A percentile compares a stretch with the other conserved stretches of the same genome.
Conservation (phyloP, 2,888 invertebrate species). For the Eristalis arbustorum region DNA sequence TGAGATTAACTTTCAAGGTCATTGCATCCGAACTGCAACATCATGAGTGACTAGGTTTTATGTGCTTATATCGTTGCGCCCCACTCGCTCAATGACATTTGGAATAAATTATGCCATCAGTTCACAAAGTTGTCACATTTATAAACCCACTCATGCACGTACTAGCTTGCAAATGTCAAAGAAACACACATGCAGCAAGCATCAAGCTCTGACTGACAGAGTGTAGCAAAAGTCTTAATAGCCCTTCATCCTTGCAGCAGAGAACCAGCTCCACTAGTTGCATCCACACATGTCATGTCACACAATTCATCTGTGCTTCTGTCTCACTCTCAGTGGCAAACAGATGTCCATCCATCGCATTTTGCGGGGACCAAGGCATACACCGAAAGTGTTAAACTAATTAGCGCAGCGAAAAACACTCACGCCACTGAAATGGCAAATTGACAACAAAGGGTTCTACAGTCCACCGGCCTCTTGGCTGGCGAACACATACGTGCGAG, state of each 20-base stretch:
- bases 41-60: too few relatives aligned
- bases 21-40: background rate
- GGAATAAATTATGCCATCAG: background rate
- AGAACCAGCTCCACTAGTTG: background rate
- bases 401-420: conserved; percentile 37
- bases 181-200: background rate
- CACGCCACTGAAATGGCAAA: conserved; percentile 25
- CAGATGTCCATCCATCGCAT: conserved; percentile 5
- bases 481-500: background rate
- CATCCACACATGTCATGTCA: conserved; percentile 2
- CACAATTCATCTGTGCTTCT: conserved; percentile 33
- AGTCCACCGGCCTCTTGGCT: conserved; percentile 14
- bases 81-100: background rate
- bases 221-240: background rate
- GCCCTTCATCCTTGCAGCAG: background rate
- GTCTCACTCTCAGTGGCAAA: background rate
- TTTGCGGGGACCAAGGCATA: conserved; percentile 11
- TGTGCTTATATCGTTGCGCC: background rate
- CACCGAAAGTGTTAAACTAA: conserved; percentile 60
- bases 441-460: conserved; percentile 46
- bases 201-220: background rate
- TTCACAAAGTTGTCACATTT: background rate
- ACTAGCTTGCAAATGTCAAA: background rate
- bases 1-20: background rate
- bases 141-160: background rate